These are phyloP conservation scores for Ciconia maguari DNA, from an alignment of 2,113 vertebrate genomes.

Conservation along the genomic window DNA sequence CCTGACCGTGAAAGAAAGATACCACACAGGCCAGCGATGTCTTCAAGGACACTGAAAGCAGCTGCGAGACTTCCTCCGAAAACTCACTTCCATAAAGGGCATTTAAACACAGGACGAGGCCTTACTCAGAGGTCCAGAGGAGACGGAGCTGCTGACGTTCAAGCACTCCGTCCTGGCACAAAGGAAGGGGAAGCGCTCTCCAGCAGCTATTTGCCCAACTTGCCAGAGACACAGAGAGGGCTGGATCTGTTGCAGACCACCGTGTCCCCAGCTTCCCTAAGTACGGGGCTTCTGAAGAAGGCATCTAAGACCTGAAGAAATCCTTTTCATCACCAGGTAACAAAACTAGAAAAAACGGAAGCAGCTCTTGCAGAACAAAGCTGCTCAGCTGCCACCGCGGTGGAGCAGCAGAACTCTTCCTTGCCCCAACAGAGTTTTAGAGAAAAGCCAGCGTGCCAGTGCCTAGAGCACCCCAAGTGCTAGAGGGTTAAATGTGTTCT, in stretches of 20 bases:
- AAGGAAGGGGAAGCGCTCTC: not conserved
- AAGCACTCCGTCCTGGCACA: not conserved
- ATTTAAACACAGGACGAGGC: not conserved
- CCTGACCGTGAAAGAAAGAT: not conserved
- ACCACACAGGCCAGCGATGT: fast-evolving
- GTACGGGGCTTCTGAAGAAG: not conserved
- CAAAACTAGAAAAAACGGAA: not conserved
- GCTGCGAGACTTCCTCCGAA: not conserved
- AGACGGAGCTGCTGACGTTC: not conserved
- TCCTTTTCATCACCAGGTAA: not conserved
- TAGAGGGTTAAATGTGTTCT: fast-evolving
- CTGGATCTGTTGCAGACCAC: not conserved
- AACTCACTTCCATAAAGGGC: not conserved
- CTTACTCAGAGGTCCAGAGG: not conserved
- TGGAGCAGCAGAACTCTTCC: not conserved
- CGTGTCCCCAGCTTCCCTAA: not conserved
- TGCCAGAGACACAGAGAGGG: not conserved
- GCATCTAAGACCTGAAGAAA: not conserved
- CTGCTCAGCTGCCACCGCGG: not conserved
- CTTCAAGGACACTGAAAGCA: not conserved
- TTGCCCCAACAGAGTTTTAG: not conserved
- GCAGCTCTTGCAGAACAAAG: not conserved
- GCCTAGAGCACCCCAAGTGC: not conserved
- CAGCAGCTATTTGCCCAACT: not conserved
- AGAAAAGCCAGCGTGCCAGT: fast-evolving